Evolutionary conservation across 2,113 vertebrate species (phyloP).

Genomic region (Manacus vitellinus): DNA sequence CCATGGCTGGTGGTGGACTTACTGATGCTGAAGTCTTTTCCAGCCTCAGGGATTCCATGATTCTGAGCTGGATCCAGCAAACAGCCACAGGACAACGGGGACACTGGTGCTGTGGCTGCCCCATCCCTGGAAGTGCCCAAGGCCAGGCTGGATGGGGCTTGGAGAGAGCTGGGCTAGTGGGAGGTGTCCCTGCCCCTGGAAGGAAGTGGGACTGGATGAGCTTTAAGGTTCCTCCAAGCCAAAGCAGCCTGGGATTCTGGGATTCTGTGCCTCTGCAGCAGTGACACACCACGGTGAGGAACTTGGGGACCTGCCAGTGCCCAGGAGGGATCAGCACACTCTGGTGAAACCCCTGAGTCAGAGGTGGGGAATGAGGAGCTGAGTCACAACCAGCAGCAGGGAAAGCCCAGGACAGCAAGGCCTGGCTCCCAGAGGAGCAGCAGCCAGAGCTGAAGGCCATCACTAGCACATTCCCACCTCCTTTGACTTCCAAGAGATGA

Average conservation of each 20-base stretch:
- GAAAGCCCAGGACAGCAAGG: not conserved
- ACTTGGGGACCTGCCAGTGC: not conserved
- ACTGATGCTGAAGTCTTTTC: not conserved
- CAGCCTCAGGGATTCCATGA: not conserved
- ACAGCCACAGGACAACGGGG: not conserved
- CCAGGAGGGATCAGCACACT: not conserved
- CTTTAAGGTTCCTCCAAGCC: not conserved
- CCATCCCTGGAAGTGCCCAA: not conserved
- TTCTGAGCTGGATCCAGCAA: not conserved
- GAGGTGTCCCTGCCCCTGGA: not conserved
- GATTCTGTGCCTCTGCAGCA: not conserved
- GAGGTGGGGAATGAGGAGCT: not conserved
- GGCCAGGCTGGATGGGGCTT: not conserved
- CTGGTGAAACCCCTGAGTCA: not conserved
- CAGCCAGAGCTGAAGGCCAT: not conserved
- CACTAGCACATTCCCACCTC: not conserved
- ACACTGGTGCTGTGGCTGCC: not conserved
- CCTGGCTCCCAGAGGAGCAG: not conserved
- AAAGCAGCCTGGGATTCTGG: not conserved
- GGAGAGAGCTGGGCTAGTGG: not conserved
- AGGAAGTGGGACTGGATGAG: not conserved
- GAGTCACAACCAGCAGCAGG: not conserved
- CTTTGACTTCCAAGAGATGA: not conserved
- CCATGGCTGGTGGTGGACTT: not conserved
- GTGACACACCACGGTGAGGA: not conserved